A percentile compares a stretch with the other conserved stretches of the same genome.
phyloP scores from a whole-genome alignment of 2,797 vertebrate species.

The Poecilia velifera region DNA sequence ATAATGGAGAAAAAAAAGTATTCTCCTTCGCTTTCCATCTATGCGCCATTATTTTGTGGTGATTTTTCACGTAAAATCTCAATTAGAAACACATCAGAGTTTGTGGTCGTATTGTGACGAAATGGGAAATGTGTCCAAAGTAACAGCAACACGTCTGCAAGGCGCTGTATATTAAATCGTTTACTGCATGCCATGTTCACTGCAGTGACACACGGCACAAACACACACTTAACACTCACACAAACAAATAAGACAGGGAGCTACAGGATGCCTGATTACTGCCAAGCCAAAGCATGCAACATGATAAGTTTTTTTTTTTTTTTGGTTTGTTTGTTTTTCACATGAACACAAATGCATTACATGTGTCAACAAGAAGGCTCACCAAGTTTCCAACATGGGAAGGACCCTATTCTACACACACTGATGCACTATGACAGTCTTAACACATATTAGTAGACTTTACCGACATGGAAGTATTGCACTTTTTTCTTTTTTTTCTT shows the following conservation, averaged over 20 bases:
- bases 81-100: not conserved
- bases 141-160: not conserved
- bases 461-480: slow-evolving; percentile 59
- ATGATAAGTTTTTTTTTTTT: slow-evolving; percentile 54
- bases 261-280: slow-evolving; percentile 67
- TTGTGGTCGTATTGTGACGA: not conserved
- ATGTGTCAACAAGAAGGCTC: slow-evolving; percentile 72
- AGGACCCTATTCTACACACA: slow-evolving; percentile 64
- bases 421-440: slow-evolving; percentile 66
- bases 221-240: slow-evolving; percentile 38
- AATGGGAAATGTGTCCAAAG: not conserved
- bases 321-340: slow-evolving; percentile 63
- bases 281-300: slow-evolving; percentile 81
- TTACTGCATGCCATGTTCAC: slow-evolving; percentile 27
- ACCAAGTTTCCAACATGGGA: slow-evolving; percentile 63
- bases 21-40: not conserved
- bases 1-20: not conserved
- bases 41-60: not conserved
- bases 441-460: slow-evolving; percentile 58
- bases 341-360: slow-evolving; percentile 79
- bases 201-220: slow-evolving; percentile 36
- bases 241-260: slow-evolving; percentile 63
- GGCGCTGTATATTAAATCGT: slow-evolving; percentile 17
- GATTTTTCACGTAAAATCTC: not conserved
- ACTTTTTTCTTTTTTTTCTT: slow-evolving; percentile 30